Percentiles rank a stretch among this genome's conserved stretches.
phyloP scores from a whole-genome alignment of 30 jellyfish, hydroid and myxozoan species.

The Catostylus mosaicus region DNA sequence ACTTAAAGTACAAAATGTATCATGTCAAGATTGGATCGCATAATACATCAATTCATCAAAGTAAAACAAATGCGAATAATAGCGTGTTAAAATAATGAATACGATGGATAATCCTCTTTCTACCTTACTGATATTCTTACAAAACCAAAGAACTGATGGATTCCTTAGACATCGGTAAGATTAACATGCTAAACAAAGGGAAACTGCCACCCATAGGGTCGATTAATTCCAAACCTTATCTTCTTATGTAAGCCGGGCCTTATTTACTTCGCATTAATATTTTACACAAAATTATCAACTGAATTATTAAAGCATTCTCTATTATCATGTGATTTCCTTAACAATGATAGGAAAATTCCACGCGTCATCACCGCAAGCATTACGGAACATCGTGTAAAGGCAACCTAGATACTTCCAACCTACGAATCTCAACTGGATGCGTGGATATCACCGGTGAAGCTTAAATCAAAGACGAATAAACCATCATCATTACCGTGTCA shows the following conservation, averaged over 20 bases:
- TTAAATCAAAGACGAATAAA: not conserved
- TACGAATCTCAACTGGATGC: not conserved
- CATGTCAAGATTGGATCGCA: conserved; percentile 41
- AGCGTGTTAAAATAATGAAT: conserved; percentile 42
- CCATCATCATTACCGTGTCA: not conserved
- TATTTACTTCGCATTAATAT: conserved; percentile 56
- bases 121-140: conserved; percentile 46
- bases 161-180: conserved; percentile 29
- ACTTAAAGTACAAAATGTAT: conserved; percentile 11
- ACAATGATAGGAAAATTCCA: conserved; percentile 32
- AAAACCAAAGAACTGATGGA: conserved; percentile 32
- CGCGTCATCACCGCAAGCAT: conserved; percentile 4
- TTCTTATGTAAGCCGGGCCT: conserved; percentile 55
- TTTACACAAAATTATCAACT: conserved; percentile 50
- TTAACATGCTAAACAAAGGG: conserved; percentile 43
- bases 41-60: conserved; percentile 24
- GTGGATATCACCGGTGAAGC: conserved; percentile 6
- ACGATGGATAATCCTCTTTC: conserved; percentile 47
- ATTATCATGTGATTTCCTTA: conserved; percentile 15
- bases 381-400: not conserved
- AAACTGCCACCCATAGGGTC: conserved; percentile 44
- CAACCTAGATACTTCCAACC: not conserved
- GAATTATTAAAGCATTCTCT: conserved; percentile 23
- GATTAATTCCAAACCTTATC: conserved; percentile 39
- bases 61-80: conserved; percentile 30